Conservation (phyloP, 2,888 invertebrate species). For the Scaptodrosophila latifasciaeformis region DNA sequence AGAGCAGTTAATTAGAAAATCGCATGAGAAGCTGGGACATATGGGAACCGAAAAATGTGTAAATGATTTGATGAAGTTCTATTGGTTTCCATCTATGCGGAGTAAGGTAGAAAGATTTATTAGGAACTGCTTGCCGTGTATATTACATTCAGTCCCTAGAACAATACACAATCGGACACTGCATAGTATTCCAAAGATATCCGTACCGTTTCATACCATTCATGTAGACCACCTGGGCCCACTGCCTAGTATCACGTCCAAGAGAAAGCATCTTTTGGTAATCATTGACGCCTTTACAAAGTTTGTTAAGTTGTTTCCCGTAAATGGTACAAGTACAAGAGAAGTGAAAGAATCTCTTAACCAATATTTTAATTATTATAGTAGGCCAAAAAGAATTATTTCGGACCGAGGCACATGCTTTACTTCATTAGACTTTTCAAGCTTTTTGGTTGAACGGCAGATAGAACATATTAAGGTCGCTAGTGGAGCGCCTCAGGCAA, state of each 20-base stretch:
- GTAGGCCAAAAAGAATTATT: neutral
- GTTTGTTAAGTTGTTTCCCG: slow-evolving; percentile 7
- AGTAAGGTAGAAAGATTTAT: slow-evolving; percentile 5
- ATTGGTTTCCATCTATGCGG: slow-evolving; percentile 32
- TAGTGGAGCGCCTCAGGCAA: slow-evolving; percentile 1
- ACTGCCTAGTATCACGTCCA: neutral
- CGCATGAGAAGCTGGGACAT: slow-evolving; percentile 5
- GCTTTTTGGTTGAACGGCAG: neutral
- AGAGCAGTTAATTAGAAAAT: neutral
- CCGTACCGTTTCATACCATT: slow-evolving; percentile 4
- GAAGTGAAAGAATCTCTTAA: neutral
- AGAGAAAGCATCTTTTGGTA: slow-evolving; percentile 5
- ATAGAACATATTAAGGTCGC: slow-evolving; percentile 8
- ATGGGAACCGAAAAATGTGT: neutral
- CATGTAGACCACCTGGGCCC: slow-evolving; percentile 15
- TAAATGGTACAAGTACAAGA: neutral
- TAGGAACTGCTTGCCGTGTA: neutral
- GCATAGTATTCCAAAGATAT: slow-evolving; percentile 4
- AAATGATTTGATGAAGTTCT: slow-evolving; percentile 2
- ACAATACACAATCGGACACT: neutral
- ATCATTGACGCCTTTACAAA: slow-evolving; percentile 12
- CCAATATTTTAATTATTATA: neutral
- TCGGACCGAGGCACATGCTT: slow-evolving; percentile 10
- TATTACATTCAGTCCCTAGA: neutral
- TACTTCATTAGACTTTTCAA: slow-evolving; percentile 5